Base-by-base conservation (phyloP, 2,113 vertebrate genomes). In the Barbus barbus region DNA sequence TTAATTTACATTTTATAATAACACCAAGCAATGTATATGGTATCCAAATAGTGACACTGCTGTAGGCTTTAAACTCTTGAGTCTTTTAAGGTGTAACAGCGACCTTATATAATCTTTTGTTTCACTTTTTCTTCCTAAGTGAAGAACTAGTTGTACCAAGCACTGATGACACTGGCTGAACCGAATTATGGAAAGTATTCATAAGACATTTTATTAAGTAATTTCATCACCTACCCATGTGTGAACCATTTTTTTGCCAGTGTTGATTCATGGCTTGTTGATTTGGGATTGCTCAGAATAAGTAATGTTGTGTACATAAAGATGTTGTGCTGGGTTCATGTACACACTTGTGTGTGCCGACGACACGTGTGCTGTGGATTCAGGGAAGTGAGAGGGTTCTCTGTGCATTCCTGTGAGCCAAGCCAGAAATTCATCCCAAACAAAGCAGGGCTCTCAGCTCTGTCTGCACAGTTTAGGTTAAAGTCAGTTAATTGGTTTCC, bases 401-500 rank as follows among this genome's bases (percentile, higher is more conserved):
- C 78, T 86, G 80, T 84, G 38, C 87, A 87, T 87, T 90, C 83
- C 86, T 83, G 83, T 63, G 78, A 46, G 33, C 78, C 33, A 28
- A 51, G 73, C 85, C 81, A 87, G 80, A 65, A 56, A 41, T 61
- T 60, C 74, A 31, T 51, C 75, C 78, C 84, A 84, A 86, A 90
- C 88, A 90, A 86, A 90, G 86, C 65, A 73, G 78, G 67, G 13
- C 85, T 89, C 88, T 86, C 81, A 88, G 81, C 75, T 69, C 60
- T 18, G 84, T 83, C 82, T 86, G 78, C 22, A 74, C 82, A 71
- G 83, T 88, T 79, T 83, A 86, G 87, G 84, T 91, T 90, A 90
- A 91, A 87, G 85, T 85, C 87, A 85, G 82, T 85, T 89, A 87
- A 88, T 89, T 89, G 88, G 87, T 82, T 90, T 92, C 90, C 90